A percentile compares a stretch with the other conserved stretches of the same genome.
Evolutionary conservation across 2,797 vertebrate genomes (phyloP).

Genomic region (Sarcophilus harrisii): DNA sequence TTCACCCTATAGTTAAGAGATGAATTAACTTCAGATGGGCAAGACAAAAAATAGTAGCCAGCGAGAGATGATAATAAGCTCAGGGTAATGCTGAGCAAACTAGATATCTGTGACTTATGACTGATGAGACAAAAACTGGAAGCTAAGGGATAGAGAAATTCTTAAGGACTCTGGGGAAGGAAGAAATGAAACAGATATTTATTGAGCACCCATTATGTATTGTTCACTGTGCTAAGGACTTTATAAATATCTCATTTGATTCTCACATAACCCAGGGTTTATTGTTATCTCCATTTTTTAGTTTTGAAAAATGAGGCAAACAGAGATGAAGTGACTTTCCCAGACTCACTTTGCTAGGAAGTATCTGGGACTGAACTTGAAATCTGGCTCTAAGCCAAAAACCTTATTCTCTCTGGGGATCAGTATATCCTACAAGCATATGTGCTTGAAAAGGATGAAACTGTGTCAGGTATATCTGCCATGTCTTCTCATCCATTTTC

Average conservation of each 20-base stretch:
- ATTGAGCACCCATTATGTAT: background rate
- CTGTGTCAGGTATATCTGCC: background rate
- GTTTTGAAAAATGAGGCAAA: background rate
- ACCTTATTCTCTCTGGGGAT: background rate
- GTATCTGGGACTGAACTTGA: background rate
- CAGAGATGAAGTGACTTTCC: background rate
- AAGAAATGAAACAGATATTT: background rate
- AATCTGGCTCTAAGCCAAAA: background rate
- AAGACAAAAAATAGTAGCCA: background rate
- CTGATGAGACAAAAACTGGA: background rate
- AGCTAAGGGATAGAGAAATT: background rate
- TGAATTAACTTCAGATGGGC: background rate
- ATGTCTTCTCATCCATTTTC: background rate
- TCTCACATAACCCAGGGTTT: background rate
- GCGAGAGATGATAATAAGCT: background rate
- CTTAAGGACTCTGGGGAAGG: background rate
- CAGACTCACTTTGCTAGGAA: background rate
- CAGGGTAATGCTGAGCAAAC: background rate
- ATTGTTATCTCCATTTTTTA: background rate
- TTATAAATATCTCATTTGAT: background rate
- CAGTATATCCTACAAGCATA: background rate
- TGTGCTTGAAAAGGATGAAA: background rate
- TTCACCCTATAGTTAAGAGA: background rate
- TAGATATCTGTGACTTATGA: background rate
- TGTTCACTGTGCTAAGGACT: background rate